These are phyloP conservation scores for Psilopsiagon aymara DNA, from an alignment of 2,113 vertebrate species.

Conservation along the genomic window DNA sequence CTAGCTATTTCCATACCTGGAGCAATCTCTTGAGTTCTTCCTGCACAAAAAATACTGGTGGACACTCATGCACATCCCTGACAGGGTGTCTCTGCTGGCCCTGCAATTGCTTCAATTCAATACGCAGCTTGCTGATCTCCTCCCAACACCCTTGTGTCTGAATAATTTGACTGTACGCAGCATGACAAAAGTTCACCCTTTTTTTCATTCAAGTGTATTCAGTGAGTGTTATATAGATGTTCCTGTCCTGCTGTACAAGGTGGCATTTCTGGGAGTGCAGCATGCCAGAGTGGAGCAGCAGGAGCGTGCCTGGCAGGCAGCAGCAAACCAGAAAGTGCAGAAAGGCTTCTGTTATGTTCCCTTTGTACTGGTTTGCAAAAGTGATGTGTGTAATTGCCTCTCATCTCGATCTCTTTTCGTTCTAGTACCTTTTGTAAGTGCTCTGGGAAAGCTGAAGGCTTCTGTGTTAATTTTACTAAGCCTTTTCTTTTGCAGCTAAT, in stretches of 20 bases:
- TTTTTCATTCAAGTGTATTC: background rate
- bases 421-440: background rate
- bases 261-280: rapidly evolving
- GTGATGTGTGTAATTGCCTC: background rate
- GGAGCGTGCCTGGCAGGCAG: background rate
- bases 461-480: background rate
- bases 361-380: background rate
- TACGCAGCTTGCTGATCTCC: background rate
- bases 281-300: rapidly evolving
- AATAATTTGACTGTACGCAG: background rate
- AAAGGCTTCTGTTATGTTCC: background rate
- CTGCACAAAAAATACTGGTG: background rate
- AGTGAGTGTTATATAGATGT: background rate
- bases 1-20: background rate
- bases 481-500: background rate
- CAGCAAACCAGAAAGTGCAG: background rate
- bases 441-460: background rate
- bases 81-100: background rate
- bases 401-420: background rate
- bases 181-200: background rate
- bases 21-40: background rate
- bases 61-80: rapidly evolving
- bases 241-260: background rate
- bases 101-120: background rate
- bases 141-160: background rate